Evolutionary conservation across 2,113 vertebrate genomes (phyloP), one percentile per base, ranked within the genome.

Genomic region (Machaerirhynchus nigripectus): DNA sequence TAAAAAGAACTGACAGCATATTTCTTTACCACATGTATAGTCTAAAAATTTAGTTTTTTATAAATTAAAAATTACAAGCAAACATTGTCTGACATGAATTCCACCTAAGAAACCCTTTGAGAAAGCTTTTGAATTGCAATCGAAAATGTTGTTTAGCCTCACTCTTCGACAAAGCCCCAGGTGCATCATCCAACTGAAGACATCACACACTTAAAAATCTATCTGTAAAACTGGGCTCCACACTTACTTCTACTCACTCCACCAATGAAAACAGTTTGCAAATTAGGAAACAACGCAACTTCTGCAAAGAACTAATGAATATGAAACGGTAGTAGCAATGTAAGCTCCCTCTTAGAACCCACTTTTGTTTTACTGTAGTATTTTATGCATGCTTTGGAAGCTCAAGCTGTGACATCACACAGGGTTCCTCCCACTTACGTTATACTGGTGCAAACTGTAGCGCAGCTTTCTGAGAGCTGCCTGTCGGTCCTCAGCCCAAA

Each of bases 401-500:
- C 30, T 47, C 19, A 40, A 28, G 81, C 65, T 42, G 26, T 63
- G 55, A 8, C 83, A 35, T 8, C n/a, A 10, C 4, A 11, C 46
- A 6, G 27, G 8, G 19, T 2, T 46, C 27, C 52, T 69, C 79
- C 11, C 42, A 98, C 99, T 99, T 95, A 99, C 99, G 2, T 99
- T 99, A 87, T 99, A 99, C 83, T 99, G 99, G 31, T 79, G 98
- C 93, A 99, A 98, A 92, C 98, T 98, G 97, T 98, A 98, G 11
- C 98, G 96, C 84, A 99, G 96, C 90, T 98, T 99, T n/a, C 97
- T 98, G 90, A 99, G 96, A 11, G 99, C 99, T 10, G 99, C 98
- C 31, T 95, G 97, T 7, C 99, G 98, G 94, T 99, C 99, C 75
- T 99, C 98, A 9, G 98, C 99, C 99, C 99, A 99, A 11, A 99